Percentiles rank a stretch among this genome's conserved stretches.
Conservation (phyloP, 2,113 vertebrate genomes). For the Pelmatolapia mariae region DNA sequence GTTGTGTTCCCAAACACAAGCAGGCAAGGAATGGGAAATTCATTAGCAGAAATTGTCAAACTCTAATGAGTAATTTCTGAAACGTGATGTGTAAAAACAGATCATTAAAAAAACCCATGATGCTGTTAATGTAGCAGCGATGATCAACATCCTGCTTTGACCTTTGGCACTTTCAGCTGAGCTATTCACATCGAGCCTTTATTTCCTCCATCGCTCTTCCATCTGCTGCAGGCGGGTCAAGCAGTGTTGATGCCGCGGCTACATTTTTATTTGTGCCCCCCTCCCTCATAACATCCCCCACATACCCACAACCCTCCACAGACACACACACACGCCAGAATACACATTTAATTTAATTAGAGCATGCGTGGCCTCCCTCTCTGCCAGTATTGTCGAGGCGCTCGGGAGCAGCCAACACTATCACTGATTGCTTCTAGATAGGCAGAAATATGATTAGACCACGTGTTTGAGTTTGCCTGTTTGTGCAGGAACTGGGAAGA, state of each 20-base stretch:
- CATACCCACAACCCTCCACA: neutral
- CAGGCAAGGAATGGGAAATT: neutral
- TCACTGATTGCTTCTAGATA: conserved; percentile 97
- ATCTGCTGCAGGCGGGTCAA: neutral
- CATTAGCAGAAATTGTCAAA: neutral
- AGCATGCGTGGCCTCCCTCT: conserved; percentile 88
- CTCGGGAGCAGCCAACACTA: conserved; percentile 83
- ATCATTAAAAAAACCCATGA: neutral
- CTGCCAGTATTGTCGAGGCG: conserved; percentile 84
- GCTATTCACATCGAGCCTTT: neutral
- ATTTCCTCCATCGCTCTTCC: neutral
- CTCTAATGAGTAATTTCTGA: neutral
- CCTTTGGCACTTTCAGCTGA: neutral
- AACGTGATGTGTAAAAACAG: conserved; percentile 34
- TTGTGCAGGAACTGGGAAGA: neutral
- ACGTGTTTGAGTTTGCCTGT: conserved; percentile 15
- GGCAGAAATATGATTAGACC: conserved; percentile 95
- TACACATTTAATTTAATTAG: conserved; percentile 95
- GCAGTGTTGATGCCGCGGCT: conserved; percentile 51
- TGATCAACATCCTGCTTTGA: conserved; percentile 6
- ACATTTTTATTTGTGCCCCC: neutral
- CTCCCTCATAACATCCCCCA: neutral
- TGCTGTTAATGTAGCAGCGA: conserved; percentile 66
- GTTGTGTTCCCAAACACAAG: neutral
- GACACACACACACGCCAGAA: neutral